These are phyloP conservation scores for Chrysopilus asiliformis DNA, from an alignment of 2,888 invertebrate species.

Conservation along the genomic window DNA sequence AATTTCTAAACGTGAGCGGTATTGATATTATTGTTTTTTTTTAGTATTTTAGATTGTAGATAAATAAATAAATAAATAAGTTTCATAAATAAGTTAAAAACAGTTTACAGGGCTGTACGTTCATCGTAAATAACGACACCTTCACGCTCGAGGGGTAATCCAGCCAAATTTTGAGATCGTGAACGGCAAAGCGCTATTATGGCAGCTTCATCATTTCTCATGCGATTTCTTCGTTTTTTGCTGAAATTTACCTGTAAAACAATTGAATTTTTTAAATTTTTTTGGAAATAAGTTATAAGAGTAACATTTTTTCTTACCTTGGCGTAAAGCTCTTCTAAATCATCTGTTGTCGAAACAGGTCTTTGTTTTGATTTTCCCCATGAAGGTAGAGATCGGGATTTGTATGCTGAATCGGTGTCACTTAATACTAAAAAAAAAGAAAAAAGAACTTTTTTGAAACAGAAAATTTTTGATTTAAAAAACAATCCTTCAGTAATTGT, in stretches of 20 bases:
- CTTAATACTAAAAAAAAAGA: constrained; percentile 42
- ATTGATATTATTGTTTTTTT: too few relatives aligned
- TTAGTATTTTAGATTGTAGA: too few relatives aligned
- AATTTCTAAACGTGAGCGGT: too few relatives aligned
- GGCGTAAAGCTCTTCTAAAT: constrained; percentile 53
- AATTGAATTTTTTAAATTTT: background rate
- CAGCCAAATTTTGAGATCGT: constrained; percentile 45
- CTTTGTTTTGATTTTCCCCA: constrained; percentile 51
- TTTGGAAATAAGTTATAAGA: too few relatives aligned
- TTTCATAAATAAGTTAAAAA: too few relatives aligned
- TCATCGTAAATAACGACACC: constrained; percentile 73
- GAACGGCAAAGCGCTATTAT: constrained; percentile 65
- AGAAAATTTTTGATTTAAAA: constrained; percentile 1
- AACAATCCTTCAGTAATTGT: constrained; percentile 1
- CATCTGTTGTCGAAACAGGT: constrained; percentile 54
- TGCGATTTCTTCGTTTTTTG: constrained; percentile 65
- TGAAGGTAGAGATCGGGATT: constrained; percentile 55
- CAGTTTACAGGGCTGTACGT: constrained; percentile 54
- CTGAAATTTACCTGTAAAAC: constrained; percentile 53
- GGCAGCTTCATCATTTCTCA: constrained; percentile 70
- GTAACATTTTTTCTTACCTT: constrained; percentile 40
- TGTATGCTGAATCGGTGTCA: constrained; percentile 40
- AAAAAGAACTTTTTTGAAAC: constrained; percentile 3
- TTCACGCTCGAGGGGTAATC: constrained; percentile 37
- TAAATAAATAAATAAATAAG: too few relatives aligned